phyloP scores from a whole-genome alignment of 2,113 vertebrate genomes.

The Aptenodytes patagonicus region DNA sequence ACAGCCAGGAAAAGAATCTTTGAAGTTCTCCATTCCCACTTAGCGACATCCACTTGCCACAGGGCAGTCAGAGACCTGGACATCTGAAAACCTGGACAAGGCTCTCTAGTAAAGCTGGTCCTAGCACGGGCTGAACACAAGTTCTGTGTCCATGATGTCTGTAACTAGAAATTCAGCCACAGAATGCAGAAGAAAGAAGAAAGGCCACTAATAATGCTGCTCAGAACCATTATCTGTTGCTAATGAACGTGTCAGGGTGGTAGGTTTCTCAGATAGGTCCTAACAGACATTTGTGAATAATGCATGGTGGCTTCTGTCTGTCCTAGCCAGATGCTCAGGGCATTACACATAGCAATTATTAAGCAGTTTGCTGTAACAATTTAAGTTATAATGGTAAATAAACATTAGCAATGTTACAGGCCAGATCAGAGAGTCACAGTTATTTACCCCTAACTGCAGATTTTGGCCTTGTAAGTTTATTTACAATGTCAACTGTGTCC shows the following conservation, averaged over 20 bases:
- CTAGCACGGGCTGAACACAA: background rate
- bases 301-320: background rate
- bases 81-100: background rate
- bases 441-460: background rate
- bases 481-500: background rate
- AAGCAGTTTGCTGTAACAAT: background rate
- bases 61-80: background rate
- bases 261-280: background rate
- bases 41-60: background rate
- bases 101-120: background rate
- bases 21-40: background rate
- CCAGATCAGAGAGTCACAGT: background rate
- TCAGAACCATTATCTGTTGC: background rate
- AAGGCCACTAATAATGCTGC: background rate
- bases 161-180: background rate
- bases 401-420: background rate
- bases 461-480: background rate
- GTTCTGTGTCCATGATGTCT: rapidly evolving
- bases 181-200: background rate
- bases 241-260: background rate
- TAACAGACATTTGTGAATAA: background rate
- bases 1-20: background rate
- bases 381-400: background rate
- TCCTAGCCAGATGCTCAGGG: background rate
- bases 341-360: background rate